Evolutionary conservation across 2,113 vertebrate species (phyloP), one percentile per base, ranked within the genome.

Genomic region (Barnardius zonarius): DNA sequence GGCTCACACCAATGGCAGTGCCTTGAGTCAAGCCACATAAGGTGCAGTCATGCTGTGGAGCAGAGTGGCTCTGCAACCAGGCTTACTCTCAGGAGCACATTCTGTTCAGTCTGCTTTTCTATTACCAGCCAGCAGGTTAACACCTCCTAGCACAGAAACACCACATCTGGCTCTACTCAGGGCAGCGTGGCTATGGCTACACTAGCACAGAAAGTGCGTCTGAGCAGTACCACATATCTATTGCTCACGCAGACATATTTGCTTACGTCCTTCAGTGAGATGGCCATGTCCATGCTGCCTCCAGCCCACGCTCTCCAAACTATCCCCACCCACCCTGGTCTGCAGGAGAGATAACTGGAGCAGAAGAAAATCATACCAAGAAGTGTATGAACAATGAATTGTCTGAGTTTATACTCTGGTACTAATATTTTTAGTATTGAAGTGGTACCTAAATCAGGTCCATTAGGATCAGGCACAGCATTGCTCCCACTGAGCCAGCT

Each of bases 1-100:
- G 20, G 5, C 30, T 80, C 9, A 52, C 2, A 0, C 8, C 20
- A 20, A 35, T 15, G 48, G 3, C 23, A 35, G 37, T 2, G 1
- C 25, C 37, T 13, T 6, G 46, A 72, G 20, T 72, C 46, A 84
- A 75, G 55, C 25, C 27, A 24, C 1, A 0, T 17, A 41, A 81
- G 8, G 17, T 37, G 12, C 0, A 1, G 37, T 17, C 54, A 14
- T 44, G 8, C 27, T n/a, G 20, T 31, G 28, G 35, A 54, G 8
- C 24, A 69, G 44, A 78, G 63, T 18, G 19, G 13, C 25, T 88
- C 54, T 72, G 64, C 8, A 2, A 46, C 9, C 51, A 63, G 28
- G 20, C 19, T 80, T 25, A 39, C 5, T 7, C 28, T 72, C 55
- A 66, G 72, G 33, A 87, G 41, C 39, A 54, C 16, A 17, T 18